Percentiles rank a stretch among this genome's conserved stretches.
phyloP scores from a whole-genome alignment of 2,113 vertebrate genomes.

The Nibea albiflora region DNA sequence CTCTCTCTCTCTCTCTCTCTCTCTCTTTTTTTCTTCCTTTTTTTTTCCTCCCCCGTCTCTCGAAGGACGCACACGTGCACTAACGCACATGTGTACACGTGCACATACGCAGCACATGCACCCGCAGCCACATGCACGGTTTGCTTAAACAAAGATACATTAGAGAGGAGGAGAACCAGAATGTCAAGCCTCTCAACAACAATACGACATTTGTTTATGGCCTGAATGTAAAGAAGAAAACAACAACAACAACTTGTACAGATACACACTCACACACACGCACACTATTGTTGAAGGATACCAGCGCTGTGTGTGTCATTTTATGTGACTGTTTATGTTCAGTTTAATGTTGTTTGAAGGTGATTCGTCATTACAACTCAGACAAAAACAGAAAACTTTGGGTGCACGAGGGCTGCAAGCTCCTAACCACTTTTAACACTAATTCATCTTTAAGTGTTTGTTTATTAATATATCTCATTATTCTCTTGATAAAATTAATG shows the following conservation, averaged over 20 bases:
- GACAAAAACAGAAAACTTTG: too few species aligned
- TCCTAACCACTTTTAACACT: too few species aligned
- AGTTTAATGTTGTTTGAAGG: not conserved
- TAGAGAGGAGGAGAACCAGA: conserved; percentile 10
- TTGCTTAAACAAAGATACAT: conserved; percentile 60
- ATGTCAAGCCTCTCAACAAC: not conserved
- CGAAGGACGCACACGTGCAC: conserved; percentile 44
- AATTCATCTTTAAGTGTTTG: too few species aligned
- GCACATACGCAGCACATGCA: conserved; percentile 14
- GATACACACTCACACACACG: conserved; percentile 23
- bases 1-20: conserved; percentile 56
- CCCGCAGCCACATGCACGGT: not conserved
- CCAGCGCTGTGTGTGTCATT: not conserved
- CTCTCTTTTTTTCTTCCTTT: conserved; percentile 24
- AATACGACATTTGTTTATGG: conserved; percentile 17
- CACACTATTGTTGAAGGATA: not conserved
- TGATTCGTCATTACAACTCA: not conserved
- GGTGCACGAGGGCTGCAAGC: too few species aligned
- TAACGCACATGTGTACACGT: conserved; percentile 23
- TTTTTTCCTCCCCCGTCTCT: conserved; percentile 22
- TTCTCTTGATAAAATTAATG: too few species aligned
- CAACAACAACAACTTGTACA: not conserved
- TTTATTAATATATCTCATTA: too few species aligned
- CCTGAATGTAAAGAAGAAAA: conserved; percentile 24
- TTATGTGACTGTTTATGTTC: not conserved